phyloP scores from a whole-genome alignment of 2,888 invertebrate genomes.

The Leptinotarsa peninsularis region DNA sequence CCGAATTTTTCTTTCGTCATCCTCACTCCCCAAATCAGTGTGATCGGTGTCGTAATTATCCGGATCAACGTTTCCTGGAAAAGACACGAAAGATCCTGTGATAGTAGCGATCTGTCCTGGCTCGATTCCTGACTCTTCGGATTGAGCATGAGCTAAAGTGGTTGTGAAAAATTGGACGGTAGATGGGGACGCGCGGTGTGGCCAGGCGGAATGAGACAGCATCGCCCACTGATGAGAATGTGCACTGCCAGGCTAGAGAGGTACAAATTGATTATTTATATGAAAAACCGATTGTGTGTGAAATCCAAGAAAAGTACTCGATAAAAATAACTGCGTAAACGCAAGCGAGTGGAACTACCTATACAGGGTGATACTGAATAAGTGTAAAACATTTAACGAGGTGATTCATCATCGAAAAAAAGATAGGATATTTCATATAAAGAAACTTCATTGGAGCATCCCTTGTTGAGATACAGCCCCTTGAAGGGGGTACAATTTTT shows the following conservation, averaged over 20 bases:
- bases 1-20: slow-evolving; percentile 82
- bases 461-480: too few species aligned
- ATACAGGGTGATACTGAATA: too few species aligned
- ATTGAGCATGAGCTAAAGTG: slow-evolving; percentile 61
- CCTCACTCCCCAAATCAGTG: slow-evolving; percentile 83
- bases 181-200: slow-evolving; percentile 65
- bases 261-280: not conserved
- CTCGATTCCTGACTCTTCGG: slow-evolving; percentile 75
- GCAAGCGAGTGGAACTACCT: too few species aligned
- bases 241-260: not conserved
- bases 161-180: slow-evolving; percentile 60
- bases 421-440: too few species aligned
- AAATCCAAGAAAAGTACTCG: too few species aligned
- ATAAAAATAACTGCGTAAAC: too few species aligned
- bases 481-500: too few species aligned
- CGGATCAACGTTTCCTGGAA: slow-evolving; percentile 67
- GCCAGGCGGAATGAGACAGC: slow-evolving; percentile 66
- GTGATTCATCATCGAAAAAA: too few species aligned
- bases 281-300: not conserved
- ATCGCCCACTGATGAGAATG: slow-evolving; percentile 45
- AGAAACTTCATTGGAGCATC: too few species aligned
- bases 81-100: slow-evolving; percentile 74
- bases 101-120: slow-evolving; percentile 78
- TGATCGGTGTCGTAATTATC: slow-evolving; percentile 84
- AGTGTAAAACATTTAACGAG: too few species aligned